Conservation (phyloP, 2,797 vertebrate species). For the Echeneis naucrates region DNA sequence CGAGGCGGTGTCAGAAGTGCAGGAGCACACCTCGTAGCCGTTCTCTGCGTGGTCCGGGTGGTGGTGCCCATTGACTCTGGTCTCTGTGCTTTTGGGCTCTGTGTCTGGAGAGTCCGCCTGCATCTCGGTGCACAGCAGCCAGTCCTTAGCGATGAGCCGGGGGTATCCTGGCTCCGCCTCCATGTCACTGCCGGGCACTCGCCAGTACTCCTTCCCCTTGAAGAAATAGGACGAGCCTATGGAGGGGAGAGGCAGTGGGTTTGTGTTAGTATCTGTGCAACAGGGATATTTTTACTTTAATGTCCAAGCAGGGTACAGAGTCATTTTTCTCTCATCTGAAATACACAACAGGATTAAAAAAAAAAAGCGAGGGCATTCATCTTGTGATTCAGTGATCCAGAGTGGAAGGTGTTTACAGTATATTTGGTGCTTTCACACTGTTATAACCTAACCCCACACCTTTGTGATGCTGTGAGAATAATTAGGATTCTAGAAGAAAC, state of each 20-base stretch:
- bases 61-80: slow-evolving; percentile 80
- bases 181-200: slow-evolving; percentile 88
- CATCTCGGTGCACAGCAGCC: slow-evolving; percentile 91
- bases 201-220: slow-evolving; percentile 95
- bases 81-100: slow-evolving; percentile 79
- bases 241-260: slow-evolving; percentile 2
- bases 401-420: slow-evolving; percentile 37
- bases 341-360: slow-evolving; percentile 11
- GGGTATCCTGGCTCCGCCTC: slow-evolving; percentile 90
- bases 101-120: slow-evolving; percentile 83
- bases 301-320: slow-evolving; percentile 6
- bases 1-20: slow-evolving; percentile 85
- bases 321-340: slow-evolving; percentile 17
- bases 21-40: slow-evolving; percentile 93
- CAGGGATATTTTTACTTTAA: slow-evolving; percentile 7
- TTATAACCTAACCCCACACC: slow-evolving; percentile 26
- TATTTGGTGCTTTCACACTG: slow-evolving; percentile 28
- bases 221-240: slow-evolving; percentile 96
- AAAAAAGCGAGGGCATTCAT: slow-evolving; percentile 31
- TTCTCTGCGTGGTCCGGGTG: slow-evolving; percentile 88
- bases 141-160: slow-evolving; percentile 90
- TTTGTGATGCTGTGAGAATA: slow-evolving; percentile 11
- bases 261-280: not conserved
- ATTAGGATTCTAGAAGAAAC: slow-evolving; percentile 21
- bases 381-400: slow-evolving; percentile 50